Conservation (phyloP, 2,113 vertebrate genomes). For the Octodon degus region DNA sequence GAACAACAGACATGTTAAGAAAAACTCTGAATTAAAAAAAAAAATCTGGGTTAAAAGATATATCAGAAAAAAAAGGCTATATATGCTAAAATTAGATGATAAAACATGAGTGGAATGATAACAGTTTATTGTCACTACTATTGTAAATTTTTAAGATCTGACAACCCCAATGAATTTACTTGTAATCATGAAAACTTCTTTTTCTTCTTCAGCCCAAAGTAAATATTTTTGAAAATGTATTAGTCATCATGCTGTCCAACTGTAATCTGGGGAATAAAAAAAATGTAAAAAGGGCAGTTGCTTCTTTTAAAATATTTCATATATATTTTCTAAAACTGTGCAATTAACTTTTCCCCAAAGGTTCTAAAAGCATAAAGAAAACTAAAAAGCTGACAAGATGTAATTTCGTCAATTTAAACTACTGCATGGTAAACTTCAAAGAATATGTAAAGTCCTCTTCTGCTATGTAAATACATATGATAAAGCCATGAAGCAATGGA, state of each 20-base stretch:
- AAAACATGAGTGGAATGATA: slow-evolving; percentile 16
- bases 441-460: not conserved
- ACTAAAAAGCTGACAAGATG: not conserved
- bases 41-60: slow-evolving; percentile 2
- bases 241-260: slow-evolving; percentile 17
- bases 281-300: slow-evolving; percentile 26
- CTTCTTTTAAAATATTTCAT: slow-evolving; percentile 50
- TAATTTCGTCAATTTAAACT: not conserved
- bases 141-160: slow-evolving; percentile 28
- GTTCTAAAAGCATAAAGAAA: slow-evolving; percentile 39
- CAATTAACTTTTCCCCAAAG: slow-evolving; percentile 12
- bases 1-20: slow-evolving; percentile 46
- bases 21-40: slow-evolving; percentile 50
- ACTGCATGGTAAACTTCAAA: not conserved
- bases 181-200: slow-evolving; percentile 20
- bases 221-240: slow-evolving; percentile 61
- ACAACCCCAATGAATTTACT: slow-evolving; percentile 34
- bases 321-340: not conserved
- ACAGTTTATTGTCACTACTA: slow-evolving; percentile 28
- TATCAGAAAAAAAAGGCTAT: slow-evolving; percentile 1
- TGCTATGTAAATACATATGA: not conserved
- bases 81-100: slow-evolving; percentile 50
- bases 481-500: not conserved
- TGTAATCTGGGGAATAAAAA: not conserved
- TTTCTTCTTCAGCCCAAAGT: slow-evolving; percentile 22